These are phyloP conservation scores for Dysmachus trigonus DNA, from an alignment of 2,888 invertebrate genomes.

Conservation along the genomic window DNA sequence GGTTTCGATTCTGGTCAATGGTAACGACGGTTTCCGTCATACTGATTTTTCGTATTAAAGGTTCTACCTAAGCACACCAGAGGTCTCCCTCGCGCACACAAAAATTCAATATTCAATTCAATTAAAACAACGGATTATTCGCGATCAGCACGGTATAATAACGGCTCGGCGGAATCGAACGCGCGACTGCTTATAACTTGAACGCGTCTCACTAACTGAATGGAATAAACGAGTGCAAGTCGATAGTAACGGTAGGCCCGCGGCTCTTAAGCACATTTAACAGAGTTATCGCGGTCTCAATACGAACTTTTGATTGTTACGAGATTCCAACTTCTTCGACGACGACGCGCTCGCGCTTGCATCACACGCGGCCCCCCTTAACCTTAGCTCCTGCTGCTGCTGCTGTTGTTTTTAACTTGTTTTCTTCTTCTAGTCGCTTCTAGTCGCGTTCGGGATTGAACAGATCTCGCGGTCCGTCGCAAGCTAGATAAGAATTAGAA, in stretches of 20 bases:
- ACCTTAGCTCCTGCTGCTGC: background rate
- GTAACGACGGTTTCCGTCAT: conserved; percentile 87
- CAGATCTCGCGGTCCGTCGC: background rate
- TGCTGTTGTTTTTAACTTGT: background rate
- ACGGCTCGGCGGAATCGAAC: background rate
- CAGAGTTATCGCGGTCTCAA: conserved; percentile 7
- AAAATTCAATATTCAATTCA: background rate
- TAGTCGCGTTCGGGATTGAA: background rate
- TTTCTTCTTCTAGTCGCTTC: background rate
- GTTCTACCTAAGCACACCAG: background rate
- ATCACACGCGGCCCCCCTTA: background rate
- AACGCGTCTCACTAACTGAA: conserved; percentile 40
- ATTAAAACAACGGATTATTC: background rate
- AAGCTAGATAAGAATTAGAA: background rate
- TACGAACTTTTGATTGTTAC: background rate
- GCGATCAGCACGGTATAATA: background rate
- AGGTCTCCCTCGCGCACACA: background rate
- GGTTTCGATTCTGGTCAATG: conserved; percentile 72
- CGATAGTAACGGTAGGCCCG: conserved; percentile 25
- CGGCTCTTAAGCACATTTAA: conserved; percentile 30
- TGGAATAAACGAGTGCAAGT: background rate
- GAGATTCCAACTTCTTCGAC: background rate
- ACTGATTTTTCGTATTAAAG: conserved; percentile 59
- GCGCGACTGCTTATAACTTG: conserved; percentile 14
- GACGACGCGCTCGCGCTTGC: background rate